phyloP scores from a whole-genome alignment of 2,888 invertebrate genomes.

The Teleogryllus oceanicus region DNA sequence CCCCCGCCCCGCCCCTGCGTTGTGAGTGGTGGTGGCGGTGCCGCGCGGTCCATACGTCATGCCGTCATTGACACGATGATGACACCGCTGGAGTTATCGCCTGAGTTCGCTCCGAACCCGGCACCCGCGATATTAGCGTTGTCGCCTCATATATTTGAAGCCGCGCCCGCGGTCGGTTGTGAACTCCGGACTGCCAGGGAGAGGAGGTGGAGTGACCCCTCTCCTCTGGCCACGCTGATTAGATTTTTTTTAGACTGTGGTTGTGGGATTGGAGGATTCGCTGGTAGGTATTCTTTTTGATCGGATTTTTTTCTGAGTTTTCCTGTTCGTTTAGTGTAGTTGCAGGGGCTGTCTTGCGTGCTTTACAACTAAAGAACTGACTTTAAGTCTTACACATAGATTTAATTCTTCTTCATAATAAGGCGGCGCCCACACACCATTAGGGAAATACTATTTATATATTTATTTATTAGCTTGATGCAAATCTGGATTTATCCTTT shows the following conservation, averaged over 20 bases:
- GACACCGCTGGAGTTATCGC: constrained; percentile 4
- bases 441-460: too few relatives aligned
- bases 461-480: too few relatives aligned
- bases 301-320: too few relatives aligned
- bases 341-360: too few relatives aligned
- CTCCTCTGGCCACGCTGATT: neutral
- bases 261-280: neutral
- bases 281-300: neutral
- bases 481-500: too few relatives aligned
- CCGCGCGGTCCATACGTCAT: neutral
- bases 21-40: neutral
- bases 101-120: neutral
- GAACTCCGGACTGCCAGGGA: neutral
- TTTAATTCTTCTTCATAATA: too few relatives aligned
- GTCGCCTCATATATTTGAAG: neutral
- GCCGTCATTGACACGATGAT: constrained; percentile 18
- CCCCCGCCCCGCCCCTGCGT: neutral
- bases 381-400: too few relatives aligned
- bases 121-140: constrained; percentile 6
- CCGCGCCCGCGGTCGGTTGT: neutral
- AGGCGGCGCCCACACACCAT: too few relatives aligned
- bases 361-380: too few relatives aligned
- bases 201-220: neutral
- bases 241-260: neutral
- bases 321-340: too few relatives aligned